These are phyloP conservation scores for Scaptomyza tumidula DNA, from an alignment of 2,888 invertebrate genomes.

Conservation along the genomic window DNA sequence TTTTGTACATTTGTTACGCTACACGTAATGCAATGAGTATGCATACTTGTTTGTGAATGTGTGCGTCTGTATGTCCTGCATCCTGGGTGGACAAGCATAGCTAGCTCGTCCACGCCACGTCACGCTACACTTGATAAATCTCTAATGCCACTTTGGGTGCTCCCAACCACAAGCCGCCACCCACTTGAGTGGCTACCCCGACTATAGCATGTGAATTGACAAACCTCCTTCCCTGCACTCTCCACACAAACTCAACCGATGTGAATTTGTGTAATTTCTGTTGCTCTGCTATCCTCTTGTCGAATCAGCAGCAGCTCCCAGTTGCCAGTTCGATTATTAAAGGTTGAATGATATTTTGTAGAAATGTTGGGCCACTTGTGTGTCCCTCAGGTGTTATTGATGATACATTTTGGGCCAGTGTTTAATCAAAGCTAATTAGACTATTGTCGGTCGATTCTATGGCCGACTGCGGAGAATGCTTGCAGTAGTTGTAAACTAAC, in stretches of 20 bases:
- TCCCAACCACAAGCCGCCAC: constrained; percentile 64
- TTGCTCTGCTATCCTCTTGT: constrained; percentile 41
- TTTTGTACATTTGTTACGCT: constrained; percentile 79
- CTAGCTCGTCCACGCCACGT: constrained; percentile 72
- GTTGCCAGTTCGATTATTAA: constrained; percentile 66
- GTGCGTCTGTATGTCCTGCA: constrained; percentile 31
- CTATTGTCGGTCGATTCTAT: constrained; percentile 48
- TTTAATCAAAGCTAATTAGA: constrained; percentile 77
- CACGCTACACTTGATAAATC: constrained; percentile 82
- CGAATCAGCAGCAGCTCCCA: constrained; percentile 16
- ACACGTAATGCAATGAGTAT: constrained; percentile 74
- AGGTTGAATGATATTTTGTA: constrained; percentile 58
- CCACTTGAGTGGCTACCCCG: constrained; percentile 49
- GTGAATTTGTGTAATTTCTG: constrained; percentile 77
- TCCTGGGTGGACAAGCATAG: constrained; percentile 34
- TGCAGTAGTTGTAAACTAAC: constrained; percentile 1
- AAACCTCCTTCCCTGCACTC: constrained; percentile 15
- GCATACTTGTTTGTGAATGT: constrained; percentile 12
- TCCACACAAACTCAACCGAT: constrained; percentile 15
- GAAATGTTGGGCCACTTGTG: constrained; percentile 49
- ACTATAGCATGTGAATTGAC: constrained; percentile 22
- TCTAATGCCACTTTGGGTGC: constrained; percentile 82
- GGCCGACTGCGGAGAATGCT: constrained; percentile 10
- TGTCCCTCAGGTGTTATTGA: constrained; percentile 49
- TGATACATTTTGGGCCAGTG: constrained; percentile 63